These are phyloP conservation scores for Syndactyla subalaris DNA, from an alignment of 2,797 vertebrate species.

Conservation along the genomic window DNA sequence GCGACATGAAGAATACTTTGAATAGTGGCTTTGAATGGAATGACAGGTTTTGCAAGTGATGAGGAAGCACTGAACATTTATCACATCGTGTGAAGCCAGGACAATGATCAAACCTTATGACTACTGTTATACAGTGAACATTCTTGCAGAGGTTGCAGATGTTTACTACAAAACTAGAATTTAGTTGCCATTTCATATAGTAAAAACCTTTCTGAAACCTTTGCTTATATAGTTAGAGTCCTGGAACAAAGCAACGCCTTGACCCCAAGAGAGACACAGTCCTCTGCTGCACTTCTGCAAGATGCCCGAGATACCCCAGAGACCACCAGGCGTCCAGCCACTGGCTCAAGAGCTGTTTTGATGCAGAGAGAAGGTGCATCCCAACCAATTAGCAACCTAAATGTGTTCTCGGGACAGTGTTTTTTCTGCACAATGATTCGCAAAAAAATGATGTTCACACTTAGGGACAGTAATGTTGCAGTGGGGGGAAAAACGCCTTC, in stretches of 20 bases:
- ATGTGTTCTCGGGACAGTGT: not conserved
- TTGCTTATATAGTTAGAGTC: not conserved
- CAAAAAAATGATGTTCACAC: not conserved
- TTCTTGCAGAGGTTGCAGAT: not conserved
- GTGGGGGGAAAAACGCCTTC: not conserved
- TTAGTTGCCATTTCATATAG: not conserved
- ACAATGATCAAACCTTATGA: not conserved
- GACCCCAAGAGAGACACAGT: not conserved
- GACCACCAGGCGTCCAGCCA: not conserved
- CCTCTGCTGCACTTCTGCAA: not conserved
- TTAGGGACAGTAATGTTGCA: not conserved
- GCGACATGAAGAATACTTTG: not conserved
- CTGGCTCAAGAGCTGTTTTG: not conserved
- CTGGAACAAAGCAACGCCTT: not conserved
- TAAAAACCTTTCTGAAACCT: not conserved
- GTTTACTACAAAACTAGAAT: not conserved
- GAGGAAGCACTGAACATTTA: not conserved
- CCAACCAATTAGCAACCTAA: not conserved
- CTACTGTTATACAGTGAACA: not conserved
- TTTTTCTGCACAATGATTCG: not conserved
- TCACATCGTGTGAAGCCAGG: not conserved
- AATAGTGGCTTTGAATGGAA: not conserved
- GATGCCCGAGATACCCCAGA: not conserved
- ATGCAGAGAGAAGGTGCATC: not conserved
- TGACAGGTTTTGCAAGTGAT: not conserved